phyloP scores from a whole-genome alignment of 2,888 invertebrate species.

The Galerucella calmariensis region DNA sequence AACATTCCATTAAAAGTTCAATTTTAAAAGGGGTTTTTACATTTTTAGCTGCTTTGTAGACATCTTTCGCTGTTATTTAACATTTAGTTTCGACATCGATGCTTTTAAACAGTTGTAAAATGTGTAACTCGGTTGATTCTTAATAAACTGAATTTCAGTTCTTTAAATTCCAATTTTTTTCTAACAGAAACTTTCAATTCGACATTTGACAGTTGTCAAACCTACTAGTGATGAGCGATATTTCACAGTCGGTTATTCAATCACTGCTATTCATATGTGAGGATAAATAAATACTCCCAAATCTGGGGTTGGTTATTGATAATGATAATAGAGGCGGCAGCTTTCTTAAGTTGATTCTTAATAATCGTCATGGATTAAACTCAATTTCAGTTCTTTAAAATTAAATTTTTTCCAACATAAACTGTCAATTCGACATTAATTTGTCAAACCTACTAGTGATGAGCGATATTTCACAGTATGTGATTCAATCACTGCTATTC shows the following conservation, averaged over 20 bases:
- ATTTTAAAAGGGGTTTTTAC: conserved; percentile 29
- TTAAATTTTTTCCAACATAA: neutral
- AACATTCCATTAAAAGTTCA: conserved; percentile 41
- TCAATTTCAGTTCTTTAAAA: neutral
- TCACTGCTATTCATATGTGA: no score
- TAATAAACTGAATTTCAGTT: neutral
- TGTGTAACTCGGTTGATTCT: conserved; percentile 34
- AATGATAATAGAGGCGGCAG: conserved; percentile 24
- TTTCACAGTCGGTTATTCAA: no score
- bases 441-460: no score
- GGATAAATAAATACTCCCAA: no score
- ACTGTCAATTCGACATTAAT: no score
- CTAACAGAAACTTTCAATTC: no score
- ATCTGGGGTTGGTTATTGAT: conserved; percentile 14
- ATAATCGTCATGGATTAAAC: neutral
- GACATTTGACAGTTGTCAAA: no score
- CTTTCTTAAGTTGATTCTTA: conserved; percentile 25
- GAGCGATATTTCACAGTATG: no score
- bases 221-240: no score
- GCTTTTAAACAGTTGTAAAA: conserved; percentile 40
- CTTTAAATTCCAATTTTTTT: conserved; percentile 31
- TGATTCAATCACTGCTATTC: no score
- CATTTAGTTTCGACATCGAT: conserved; percentile 38
- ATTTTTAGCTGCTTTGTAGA: conserved; percentile 33
- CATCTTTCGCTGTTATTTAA: conserved; percentile 38